Evolutionary conservation across 2,113 vertebrate genomes (phyloP).

Genomic region (Epinephelus fuscoguttatus): DNA sequence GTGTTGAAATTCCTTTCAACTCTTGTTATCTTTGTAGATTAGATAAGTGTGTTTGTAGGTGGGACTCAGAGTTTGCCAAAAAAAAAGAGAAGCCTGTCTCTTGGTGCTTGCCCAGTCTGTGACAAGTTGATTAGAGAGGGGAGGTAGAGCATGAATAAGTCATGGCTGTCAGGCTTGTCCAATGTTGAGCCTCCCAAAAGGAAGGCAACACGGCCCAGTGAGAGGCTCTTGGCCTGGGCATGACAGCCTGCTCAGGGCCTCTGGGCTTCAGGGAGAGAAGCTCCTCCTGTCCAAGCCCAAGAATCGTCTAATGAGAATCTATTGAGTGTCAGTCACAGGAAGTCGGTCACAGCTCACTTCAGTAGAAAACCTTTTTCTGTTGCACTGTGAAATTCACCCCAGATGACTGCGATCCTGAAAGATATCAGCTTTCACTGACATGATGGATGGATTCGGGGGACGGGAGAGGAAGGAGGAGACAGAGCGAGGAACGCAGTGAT

Average conservation of each 20-base stretch:
- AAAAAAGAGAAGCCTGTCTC: not conserved
- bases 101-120: slow-evolving; percentile 22
- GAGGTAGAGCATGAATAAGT: slow-evolving; percentile 61
- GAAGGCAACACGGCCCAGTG: slow-evolving; percentile 30
- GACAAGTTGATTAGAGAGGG: slow-evolving; percentile 43
- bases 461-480: slow-evolving; percentile 21
- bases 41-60: slow-evolving; percentile 13
- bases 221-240: slow-evolving; percentile 47
- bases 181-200: slow-evolving; percentile 42
- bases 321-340: slow-evolving; percentile 37
- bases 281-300: slow-evolving; percentile 35
- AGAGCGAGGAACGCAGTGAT: slow-evolving; percentile 8
- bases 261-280: slow-evolving; percentile 33
- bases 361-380: not conserved
- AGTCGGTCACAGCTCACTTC: slow-evolving; percentile 14
- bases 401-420: slow-evolving; percentile 15
- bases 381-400: slow-evolving; percentile 14
- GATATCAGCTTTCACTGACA: slow-evolving; percentile 27
- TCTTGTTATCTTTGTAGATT: slow-evolving; percentile 1
- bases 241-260: slow-evolving; percentile 52
- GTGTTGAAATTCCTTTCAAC: not conserved
- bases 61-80: not conserved
- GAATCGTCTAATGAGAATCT: slow-evolving; percentile 48
- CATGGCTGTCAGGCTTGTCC: slow-evolving; percentile 45
- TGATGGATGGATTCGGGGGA: slow-evolving; percentile 52